Evolutionary conservation across 2,888 invertebrate species (phyloP), one percentile per base, ranked within the genome.

Genomic region (Prionchulus punctatus): DNA sequence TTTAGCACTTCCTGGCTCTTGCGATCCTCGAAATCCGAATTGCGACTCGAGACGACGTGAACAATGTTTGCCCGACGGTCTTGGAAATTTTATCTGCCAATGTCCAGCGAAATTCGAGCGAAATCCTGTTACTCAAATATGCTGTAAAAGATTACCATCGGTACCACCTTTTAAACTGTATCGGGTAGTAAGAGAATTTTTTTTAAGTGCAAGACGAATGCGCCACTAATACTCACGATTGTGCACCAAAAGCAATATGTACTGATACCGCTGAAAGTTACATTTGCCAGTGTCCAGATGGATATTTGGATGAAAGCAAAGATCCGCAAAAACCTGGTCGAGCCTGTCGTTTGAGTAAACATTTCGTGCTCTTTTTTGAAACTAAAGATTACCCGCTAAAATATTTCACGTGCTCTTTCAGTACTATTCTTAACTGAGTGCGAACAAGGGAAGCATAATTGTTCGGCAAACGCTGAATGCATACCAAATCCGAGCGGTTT

Each of bases 121-220:
- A n/a, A 68, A 70, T 57, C 62, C 66, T 2, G 64, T 67, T 36
- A 70, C 70, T 18, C 66, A 62, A 30, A 61, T 70, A 52, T 70
- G 70, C 62, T 59, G 66, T 65, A 51, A 64, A n/a, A n/a, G n/a
- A n/a, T n/a, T n/a, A n/a, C n/a, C n/a, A n/a, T n/a, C n/a, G n/a
- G 67, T 58, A 2, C 47, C 7, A 42, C 42, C 42, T 12, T n/a
- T 53, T n/a, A 3, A 21, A 23, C 18, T 53, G 18, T 7, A 36
- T 18, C 7, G 36, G 12, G 49, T 28, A 54, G 48, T 23, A 12
- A 18, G 21, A 4, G 47, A n/a, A 12, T 18, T 18, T 53, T 27
- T 18, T 58, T 64, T 58, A 52, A 67, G 67, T 69, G 57, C 57
- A 63, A 25, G 66, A 70, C 59, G 69, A 69, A 58, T 69, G 69